Conservation (phyloP, 2,113 vertebrate genomes). For the Butorides virescens region DNA sequence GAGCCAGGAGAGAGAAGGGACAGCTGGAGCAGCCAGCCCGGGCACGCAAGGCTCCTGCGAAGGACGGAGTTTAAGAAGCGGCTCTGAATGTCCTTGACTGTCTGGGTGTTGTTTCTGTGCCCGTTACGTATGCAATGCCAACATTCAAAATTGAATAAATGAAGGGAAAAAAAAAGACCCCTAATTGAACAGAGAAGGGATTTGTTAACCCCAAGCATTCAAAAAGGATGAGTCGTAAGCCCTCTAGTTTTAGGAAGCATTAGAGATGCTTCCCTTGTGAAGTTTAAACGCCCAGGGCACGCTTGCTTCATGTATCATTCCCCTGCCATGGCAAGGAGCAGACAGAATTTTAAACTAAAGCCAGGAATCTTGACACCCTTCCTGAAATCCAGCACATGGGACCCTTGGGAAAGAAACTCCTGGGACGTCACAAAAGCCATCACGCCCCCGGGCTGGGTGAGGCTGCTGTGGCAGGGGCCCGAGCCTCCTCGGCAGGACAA, state of each 20-base stretch:
- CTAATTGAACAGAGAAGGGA: not conserved
- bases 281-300: fast-evolving
- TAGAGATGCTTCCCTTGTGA: not conserved
- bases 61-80: not conserved
- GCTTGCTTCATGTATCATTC: not conserved
- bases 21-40: not conserved
- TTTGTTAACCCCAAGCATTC: not conserved
- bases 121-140: fast-evolving
- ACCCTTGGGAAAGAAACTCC: not conserved
- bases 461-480: not conserved
- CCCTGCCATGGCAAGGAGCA: not conserved
- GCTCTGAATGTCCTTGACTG: not conserved
- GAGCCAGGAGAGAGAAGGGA: no score
- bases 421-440: not conserved
- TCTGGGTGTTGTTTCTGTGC: not conserved
- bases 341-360: not conserved
- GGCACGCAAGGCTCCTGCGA: not conserved
- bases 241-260: not conserved
- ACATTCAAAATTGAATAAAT: not conserved
- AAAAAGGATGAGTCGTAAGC: not conserved
- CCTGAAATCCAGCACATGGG: not conserved
- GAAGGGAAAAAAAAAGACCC: not conserved
- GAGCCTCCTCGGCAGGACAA: not conserved
- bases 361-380: not conserved
- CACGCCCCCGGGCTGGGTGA: not conserved